Evolutionary conservation across 2,797 vertebrate species (phyloP).

Genomic region (Pseudotriccus pelzelni): DNA sequence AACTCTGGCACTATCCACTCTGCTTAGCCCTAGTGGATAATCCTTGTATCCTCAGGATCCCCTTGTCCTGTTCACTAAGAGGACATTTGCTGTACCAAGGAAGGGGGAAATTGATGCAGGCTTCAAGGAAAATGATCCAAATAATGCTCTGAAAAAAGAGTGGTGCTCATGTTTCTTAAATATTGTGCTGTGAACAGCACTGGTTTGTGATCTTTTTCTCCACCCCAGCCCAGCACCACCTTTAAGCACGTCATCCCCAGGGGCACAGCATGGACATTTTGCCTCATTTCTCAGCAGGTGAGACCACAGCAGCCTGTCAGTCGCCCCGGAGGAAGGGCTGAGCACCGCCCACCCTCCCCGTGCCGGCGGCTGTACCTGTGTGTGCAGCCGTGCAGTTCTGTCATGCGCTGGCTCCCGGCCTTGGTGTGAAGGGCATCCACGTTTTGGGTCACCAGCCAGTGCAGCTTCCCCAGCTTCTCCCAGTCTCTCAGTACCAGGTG

Average conservation of each 20-base stretch:
- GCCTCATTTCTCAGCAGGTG: neutral
- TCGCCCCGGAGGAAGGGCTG: accelerated
- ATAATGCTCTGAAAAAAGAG: neutral
- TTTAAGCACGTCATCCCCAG: neutral
- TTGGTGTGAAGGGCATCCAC: constrained; percentile 94
- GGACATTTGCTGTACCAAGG: neutral
- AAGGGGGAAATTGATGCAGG: neutral
- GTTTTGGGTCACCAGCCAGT: constrained; percentile 97
- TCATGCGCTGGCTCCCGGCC: constrained; percentile 86
- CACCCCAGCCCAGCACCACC: neutral
- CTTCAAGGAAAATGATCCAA: neutral
- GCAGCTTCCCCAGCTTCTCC: constrained; percentile 86
- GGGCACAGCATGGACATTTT: neutral
- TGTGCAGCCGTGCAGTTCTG: constrained; percentile 90
- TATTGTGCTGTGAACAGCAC: neutral
- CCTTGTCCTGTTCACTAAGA: neutral
- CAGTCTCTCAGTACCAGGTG: constrained; percentile 83
- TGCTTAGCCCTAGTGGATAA: neutral
- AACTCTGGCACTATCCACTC: neutral
- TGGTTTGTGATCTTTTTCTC: neutral
- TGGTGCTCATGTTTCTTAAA: neutral
- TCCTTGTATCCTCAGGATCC: neutral
- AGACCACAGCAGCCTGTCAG: neutral
- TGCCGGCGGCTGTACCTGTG: constrained; percentile 82
- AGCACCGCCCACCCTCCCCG: neutral